Evolutionary conservation across 2,888 invertebrate genomes (phyloP), one percentile per base, ranked within the genome.

Genomic region (Phengaris alcon): DNA sequence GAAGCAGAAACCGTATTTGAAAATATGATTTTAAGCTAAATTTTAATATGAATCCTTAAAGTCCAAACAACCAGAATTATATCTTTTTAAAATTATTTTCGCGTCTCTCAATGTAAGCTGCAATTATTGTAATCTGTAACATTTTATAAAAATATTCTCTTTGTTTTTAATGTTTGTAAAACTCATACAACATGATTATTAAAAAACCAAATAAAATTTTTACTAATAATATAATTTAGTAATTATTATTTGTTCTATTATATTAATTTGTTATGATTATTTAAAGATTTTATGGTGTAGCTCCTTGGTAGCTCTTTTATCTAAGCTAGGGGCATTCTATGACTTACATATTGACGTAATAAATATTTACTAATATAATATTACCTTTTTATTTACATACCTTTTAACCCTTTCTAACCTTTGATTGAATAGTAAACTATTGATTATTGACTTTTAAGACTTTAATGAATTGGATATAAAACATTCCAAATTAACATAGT

Each of bases 211-310:
- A 81, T 82, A 72, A 78, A 79, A 74, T 79, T 79, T 75, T 78
- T 75, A 80, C 77, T 79, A 79, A 77, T 78, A 76, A 78, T 75
- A 75, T 74, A 78, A 77, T 76, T 77, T 54, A 55, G 73, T 75
- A 77, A 74, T 79, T 75, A 75, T 79, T 75, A 76, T 77, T 77
- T 79, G 76, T 79, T 79, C 78, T 78, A 77, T 80, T 80, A 79
- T 79, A 80, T 80, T 79, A 70, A 79, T 80, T 79, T 82, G 82
- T 82, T 83, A 82, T 79, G 80, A 80, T 81, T 81, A 79, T 82
- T 79, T 80, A 77, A 76, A 82, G 77, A 80, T 82, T 82, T 81
- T 82, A 81, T 81, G 79, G 64, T 75, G 68, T 77, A 77, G 76
- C 76, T 75, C 76, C 78, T 77, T 75, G 74, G 77, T 76, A 77